Base-by-base conservation (phyloP, 2,797 vertebrate genomes). In the Rhadinocentrus ornatus region DNA sequence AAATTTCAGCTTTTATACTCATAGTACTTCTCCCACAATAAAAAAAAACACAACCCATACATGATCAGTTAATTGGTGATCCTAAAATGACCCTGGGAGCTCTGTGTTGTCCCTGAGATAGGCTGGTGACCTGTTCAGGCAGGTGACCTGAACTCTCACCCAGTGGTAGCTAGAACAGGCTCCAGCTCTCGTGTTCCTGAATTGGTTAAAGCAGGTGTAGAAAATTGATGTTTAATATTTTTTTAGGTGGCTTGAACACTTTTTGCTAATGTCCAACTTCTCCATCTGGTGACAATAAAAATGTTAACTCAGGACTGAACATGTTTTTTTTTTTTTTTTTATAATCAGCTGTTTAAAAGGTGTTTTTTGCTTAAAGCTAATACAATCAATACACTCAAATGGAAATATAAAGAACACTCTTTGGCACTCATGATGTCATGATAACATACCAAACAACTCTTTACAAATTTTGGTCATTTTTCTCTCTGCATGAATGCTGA, bases 331-430 rank as follows among this genome's bases (percentile, higher is more conserved):
- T 32, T 46, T 58, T 20, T 31, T 34, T 35, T 12, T 26, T 18
- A 59, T 26, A 26, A 6, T 55, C 26, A 66, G 54, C 52, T 31
- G 12, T 46, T 46, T 46, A 46, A n/a, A n/a, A n/a, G 44, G 44
- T 34, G 2, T 15, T 44, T 13, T 34, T 4, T 4, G 2, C 27
- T 44, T 27, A 9, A 11, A 67, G 5, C 29, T 41, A 26, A 0
- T 62, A 32, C 35, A 24, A 16, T 44, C 1, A 39, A 53, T n/a
- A 56, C 8, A 69, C 44, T 62, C 53, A 69, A 58, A 18, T 46
- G 2, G 3, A 65, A 66, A 56, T 58, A 20, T 31, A 35, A 46
- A 32, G 39, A 24, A 76, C 32, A 68, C 46, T 65, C 12, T 31
- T 27, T 46, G 46, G 48, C 27, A 76, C 32, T 18, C 13, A 18